Percentiles rank a stretch among this genome's conserved stretches.
Conservation (phyloP, 2,797 vertebrate genomes). For the Eulemur coronatus region DNA sequence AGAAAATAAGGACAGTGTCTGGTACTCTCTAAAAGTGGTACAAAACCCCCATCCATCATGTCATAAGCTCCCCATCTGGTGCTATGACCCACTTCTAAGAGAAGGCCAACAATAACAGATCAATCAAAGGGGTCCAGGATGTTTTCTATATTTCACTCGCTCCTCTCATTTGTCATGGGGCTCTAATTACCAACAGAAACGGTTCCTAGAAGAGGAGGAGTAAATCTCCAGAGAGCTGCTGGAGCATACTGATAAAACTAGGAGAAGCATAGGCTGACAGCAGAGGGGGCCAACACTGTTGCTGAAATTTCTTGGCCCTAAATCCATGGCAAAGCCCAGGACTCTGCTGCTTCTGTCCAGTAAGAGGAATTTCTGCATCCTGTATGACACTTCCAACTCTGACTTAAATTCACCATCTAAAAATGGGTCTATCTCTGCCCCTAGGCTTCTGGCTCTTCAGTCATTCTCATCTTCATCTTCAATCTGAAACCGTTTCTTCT, state of each 20-base stretch:
- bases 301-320: background rate
- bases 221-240: background rate
- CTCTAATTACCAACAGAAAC: background rate
- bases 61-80: background rate
- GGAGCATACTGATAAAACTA: background rate
- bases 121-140: background rate
- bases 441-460: slow-evolving; percentile 24
- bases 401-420: background rate
- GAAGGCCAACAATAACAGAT: background rate
- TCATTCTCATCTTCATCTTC: slow-evolving; percentile 76
- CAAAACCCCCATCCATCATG: background rate
- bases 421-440: background rate
- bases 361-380: background rate
- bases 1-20: background rate
- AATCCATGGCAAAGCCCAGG: background rate
- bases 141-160: background rate
- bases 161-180: background rate
- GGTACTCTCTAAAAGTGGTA: background rate
- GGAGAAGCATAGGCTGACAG: background rate
- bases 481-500: slow-evolving; percentile 82
- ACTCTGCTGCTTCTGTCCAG: background rate
- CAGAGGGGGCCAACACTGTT: background rate
- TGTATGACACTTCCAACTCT: background rate
- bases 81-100: background rate
- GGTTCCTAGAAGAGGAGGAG: background rate